Evolutionary conservation across 2,113 vertebrate genomes (phyloP), one percentile per base, ranked within the genome.

Genomic region (Smithornis capensis): DNA sequence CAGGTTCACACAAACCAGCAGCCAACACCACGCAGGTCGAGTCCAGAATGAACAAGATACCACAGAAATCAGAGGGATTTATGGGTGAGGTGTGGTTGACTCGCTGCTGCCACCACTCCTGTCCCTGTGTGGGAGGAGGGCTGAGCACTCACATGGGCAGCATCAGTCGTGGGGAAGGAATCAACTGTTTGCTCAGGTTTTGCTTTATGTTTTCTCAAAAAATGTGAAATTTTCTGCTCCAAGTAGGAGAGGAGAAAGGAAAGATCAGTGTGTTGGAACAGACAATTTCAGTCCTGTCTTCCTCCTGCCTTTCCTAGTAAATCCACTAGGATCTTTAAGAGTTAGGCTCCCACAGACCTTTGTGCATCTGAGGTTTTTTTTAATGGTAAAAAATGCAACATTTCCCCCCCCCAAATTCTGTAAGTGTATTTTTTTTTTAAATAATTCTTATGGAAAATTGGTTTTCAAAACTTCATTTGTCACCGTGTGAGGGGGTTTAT

Each of bases 61-160:
- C 28, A 11, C 21, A 1, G 3, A 40, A 55, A 7, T 14, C 45
- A 6, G 47, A 25, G 44, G 35, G n/a, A 24, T 76, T 88, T 63
- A 10, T 1, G 8, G 38, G 47, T 0, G 13, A 38, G 52, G 7
- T 12, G 28, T 1, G 2, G 29, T n/a, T 0, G 12, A 17, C 7
- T 25, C 5, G 1, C 24, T 31, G 63, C 86, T 37, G 77, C 60
- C 2, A 1, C 63, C 7, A 2, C 71, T 35, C 47, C 49, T 33
- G 10, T 35, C 45, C 50, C 80, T 7, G 85, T 7, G 56, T 5
- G 2, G 35, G 31, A 73, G 68, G 53, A 60, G 42, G 24, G n/a
- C 42, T 22, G 85, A 69, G 44, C 68, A 38, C 60, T 82, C 49
- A 4, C 8, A 1, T 22, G 60, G 71, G 49, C 53, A 76, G 49